These are phyloP conservation scores for Rachycentron canadum DNA, from an alignment of 2,797 vertebrate genomes.

Conservation along the genomic window DNA sequence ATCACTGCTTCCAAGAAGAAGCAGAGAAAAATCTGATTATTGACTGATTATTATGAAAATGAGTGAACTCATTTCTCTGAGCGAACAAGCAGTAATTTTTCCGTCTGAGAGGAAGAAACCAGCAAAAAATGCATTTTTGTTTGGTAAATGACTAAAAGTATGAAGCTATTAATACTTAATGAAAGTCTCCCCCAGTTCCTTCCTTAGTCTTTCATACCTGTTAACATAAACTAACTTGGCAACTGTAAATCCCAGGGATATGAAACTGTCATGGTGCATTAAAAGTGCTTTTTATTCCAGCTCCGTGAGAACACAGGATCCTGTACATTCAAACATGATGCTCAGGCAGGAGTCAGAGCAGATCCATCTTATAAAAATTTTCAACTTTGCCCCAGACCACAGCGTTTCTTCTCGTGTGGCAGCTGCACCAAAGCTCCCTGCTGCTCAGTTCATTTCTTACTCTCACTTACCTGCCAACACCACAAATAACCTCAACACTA, in stretches of 20 bases:
- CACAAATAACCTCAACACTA: constrained; percentile 39
- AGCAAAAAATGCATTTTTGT: no score
- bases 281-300: not conserved
- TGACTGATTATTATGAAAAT: no score
- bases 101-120: no score
- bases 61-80: no score
- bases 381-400: not conserved
- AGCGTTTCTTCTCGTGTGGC: not conserved
- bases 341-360: constrained; percentile 15
- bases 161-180: not conserved
- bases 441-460: constrained; percentile 31
- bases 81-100: no score
- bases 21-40: no score
- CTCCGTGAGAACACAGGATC: not conserved
- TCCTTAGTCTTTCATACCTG: not conserved
- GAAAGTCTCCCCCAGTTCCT: not conserved
- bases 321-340: not conserved
- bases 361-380: constrained; percentile 7
- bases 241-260: not conserved
- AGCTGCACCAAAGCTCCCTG: not conserved
- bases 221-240: not conserved
- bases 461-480: constrained; percentile 40
- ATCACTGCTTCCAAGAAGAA: no score
- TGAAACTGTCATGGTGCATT: not conserved
- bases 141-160: no score